These are phyloP conservation scores for Drosophila albomicans DNA, from an alignment of 1,140 invertebrate genomes.

Conservation along the genomic window DNA sequence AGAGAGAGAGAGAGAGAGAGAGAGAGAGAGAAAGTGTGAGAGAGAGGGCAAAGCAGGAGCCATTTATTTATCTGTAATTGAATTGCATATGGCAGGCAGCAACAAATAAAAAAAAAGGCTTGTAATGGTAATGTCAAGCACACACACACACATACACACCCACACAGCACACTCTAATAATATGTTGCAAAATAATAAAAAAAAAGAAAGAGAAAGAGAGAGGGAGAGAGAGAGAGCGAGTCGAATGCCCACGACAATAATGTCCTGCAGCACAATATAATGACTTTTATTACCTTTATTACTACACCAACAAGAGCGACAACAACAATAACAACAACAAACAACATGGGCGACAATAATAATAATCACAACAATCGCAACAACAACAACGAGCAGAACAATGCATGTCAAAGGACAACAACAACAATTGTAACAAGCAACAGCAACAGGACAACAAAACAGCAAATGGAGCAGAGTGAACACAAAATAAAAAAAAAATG, in stretches of 20 bases:
- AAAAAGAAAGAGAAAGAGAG: conserved; percentile 44
- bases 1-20: background rate
- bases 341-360: conserved; percentile 1
- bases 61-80: conserved; percentile 45
- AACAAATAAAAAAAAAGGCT: background rate
- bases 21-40: background rate
- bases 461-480: conserved; percentile 13
- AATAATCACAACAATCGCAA: conserved; percentile 36
- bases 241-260: conserved; percentile 65
- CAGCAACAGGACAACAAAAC: conserved; percentile 1
- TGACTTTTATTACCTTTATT: conserved; percentile 82
- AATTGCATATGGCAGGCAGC: conserved; percentile 52
- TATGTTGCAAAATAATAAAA: conserved; percentile 50
- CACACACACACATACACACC: conserved; percentile 21
- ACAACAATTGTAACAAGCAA: conserved; percentile 14
- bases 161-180: conserved; percentile 52
- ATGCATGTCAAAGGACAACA: conserved; percentile 25
- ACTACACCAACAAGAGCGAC: conserved; percentile 55
- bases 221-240: conserved; percentile 5
- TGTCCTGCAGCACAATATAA: conserved; percentile 77
- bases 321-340: conserved; percentile 1
- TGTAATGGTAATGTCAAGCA: conserved; percentile 14
- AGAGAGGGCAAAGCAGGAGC: background rate
- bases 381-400: conserved; percentile 35
- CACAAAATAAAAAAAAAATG: background rate